Evolutionary conservation across 2,797 vertebrate genomes (phyloP), one percentile per base, ranked within the genome.

Genomic region (Chelon auratus): DNA sequence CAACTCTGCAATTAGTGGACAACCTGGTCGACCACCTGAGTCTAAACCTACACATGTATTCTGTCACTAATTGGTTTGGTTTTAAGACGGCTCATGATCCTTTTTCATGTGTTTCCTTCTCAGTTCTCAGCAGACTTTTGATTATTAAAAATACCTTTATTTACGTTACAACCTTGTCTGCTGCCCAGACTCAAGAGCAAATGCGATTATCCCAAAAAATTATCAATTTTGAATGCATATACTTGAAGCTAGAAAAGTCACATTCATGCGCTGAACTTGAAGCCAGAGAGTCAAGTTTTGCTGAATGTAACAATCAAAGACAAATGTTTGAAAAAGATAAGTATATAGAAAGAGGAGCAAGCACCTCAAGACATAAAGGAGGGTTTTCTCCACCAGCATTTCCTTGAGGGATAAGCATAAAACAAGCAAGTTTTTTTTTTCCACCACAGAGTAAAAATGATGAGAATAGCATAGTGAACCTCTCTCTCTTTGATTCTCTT

Each of bases 401-500:
- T 83, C 70, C 71, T 81, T 62, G 7, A 83, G 82, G 84, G 84
- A 86, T 76, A 47, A 63, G 50, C 12, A 54, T 78, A 77, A 85
- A 80, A 80, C 40, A 65, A 63, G 56, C 33, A n/a, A 12, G 33
- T 45, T n/a, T 52, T 66, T 53, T 62, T 68, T 45, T 56, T 37
- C 30, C 45, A 55, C 39, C 43, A 56, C 68, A 45, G 30, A 64
- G 61, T 45, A 65, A 88, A 89, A 88, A 66, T 70, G 85, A 89
- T 83, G 82, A 88, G 80, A 85, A 64, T 72, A 85, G 81, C 81
- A 71, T 61, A 43, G 78, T 70, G 62, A 76, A 72, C 82, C 62
- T 85, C 64, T 78, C 59, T 85, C 62, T 79, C 57, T 87, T 59
- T 22, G 62, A 66, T 3, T 24, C 24, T 26, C 24, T 26, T 3